Base-by-base conservation (phyloP, 2,113 vertebrate genomes). In the Dicerorhinus sumatrensis region DNA sequence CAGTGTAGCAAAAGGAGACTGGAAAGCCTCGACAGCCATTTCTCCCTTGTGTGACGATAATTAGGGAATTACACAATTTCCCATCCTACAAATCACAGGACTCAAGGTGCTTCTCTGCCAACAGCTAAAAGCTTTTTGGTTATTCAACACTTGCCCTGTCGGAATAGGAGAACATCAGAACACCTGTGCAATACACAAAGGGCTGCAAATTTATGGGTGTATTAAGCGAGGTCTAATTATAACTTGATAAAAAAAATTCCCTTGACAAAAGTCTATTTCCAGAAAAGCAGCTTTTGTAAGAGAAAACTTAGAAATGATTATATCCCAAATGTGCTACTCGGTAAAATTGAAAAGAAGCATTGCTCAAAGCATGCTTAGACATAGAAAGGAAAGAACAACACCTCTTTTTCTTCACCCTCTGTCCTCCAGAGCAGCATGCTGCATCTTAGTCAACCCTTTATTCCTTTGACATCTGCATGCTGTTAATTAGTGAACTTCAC, bases 171-270 rank as follows among this genome's bases (percentile, higher is more conserved):
- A 73, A 4, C 25, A 72, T 88, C 54, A 73, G 65, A 91, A 93
- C 93, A 95, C 67, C 88, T 93, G 87, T 88, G 84, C 60, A 72
- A 58, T 33, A 77, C 76, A 89, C 85, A 91, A 75, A 97, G 69
- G 62, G 36, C 17, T 91, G 8, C 51, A 95, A 89, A 96, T 85
- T 72, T 89, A 83, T 75, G 17, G 48, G 17, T 73, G 31, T 82
- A 63, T 94, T 96, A 96, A 92, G n/a, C 12, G 11, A 97, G 91
- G 51, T 75, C 96, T 94, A 97, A 97, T 93, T 97, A 97, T 94
- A 95, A 94, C 42, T 79, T 91, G 21, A 93, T 87, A 17, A 39
- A 82, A 56, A 91, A 92, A 51, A 92, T 36, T 20, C 58, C 63
- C 87, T 69, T 91, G 88, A 69, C 33, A 94, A 95, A 94, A 97